These are phyloP conservation scores for Scaptomyza caliginosa DNA, from an alignment of 2,888 invertebrate species.

Conservation along the genomic window DNA sequence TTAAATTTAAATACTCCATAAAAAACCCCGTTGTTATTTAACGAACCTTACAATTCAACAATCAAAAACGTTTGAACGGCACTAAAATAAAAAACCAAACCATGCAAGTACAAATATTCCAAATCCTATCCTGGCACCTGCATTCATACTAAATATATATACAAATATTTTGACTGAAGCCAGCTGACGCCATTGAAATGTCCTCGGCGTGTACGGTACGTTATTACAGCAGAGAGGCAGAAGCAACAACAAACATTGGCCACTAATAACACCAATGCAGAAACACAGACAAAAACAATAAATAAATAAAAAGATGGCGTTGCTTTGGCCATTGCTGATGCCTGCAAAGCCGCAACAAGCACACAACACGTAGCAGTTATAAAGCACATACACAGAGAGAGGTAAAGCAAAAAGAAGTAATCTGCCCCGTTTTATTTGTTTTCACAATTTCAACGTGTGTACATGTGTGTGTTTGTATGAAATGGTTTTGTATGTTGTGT, in stretches of 20 bases:
- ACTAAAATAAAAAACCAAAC: background rate
- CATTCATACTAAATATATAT: slow-evolving; percentile 26
- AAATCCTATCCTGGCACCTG: slow-evolving; percentile 34
- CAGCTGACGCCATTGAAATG: slow-evolving; percentile 61
- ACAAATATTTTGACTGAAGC: slow-evolving; percentile 67
- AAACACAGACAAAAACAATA: slow-evolving; percentile 76
- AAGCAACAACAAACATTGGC: slow-evolving; percentile 29
- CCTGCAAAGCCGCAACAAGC: slow-evolving; percentile 71
- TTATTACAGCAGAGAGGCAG: slow-evolving; percentile 54
- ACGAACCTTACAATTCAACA: background rate
- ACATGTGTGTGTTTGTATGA: slow-evolving; percentile 22
- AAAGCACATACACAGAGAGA: slow-evolving; percentile 52
- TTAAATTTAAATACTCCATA: background rate
- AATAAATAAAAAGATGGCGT: slow-evolving; percentile 75
- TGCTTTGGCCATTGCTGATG: slow-evolving; percentile 61
- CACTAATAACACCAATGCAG: slow-evolving; percentile 77
- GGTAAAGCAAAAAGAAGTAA: slow-evolving; percentile 42
- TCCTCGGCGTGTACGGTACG: slow-evolving; percentile 59
- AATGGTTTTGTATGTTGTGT: slow-evolving; percentile 24
- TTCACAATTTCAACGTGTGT: slow-evolving; percentile 61
- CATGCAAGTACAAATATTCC: background rate
- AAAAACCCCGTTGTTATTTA: background rate
- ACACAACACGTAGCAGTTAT: slow-evolving; percentile 67
- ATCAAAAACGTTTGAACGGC: background rate
- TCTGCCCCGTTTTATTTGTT: slow-evolving; percentile 69